These are phyloP conservation scores for Labeo catla DNA, from an alignment of 2,113 vertebrate genomes.

Conservation along the genomic window DNA sequence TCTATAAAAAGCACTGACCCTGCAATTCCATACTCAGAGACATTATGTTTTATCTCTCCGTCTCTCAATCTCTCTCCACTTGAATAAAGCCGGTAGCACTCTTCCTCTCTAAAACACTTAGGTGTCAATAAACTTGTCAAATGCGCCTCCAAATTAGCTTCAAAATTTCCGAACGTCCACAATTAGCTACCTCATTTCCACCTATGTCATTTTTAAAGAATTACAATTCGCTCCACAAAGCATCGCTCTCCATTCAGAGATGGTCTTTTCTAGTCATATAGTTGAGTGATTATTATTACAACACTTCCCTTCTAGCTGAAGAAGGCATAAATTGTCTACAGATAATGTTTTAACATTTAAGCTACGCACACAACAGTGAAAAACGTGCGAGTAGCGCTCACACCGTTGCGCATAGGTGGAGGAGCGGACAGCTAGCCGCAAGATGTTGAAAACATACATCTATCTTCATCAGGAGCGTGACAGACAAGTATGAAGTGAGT, in stretches of 20 bases:
- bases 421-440: conserved; percentile 38
- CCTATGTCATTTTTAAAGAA: conserved; percentile 60
- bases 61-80: conserved; percentile 51
- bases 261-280: conserved; percentile 66
- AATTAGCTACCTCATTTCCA: conserved; percentile 65
- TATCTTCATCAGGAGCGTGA: conserved; percentile 60
- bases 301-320: conserved; percentile 52
- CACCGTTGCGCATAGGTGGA: conserved; percentile 26
- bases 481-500: conserved; percentile 53
- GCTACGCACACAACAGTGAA: conserved; percentile 56
- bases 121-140: conserved; percentile 64
- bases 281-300: conserved; percentile 68
- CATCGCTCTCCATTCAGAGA: conserved; percentile 55
- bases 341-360: conserved; percentile 62
- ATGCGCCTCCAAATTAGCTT: conserved; percentile 60
- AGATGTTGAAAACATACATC: conserved; percentile 58
- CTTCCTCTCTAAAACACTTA: conserved; percentile 14
- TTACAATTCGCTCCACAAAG: conserved; percentile 50
- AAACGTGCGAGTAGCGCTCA: neutral
- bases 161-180: conserved; percentile 57
- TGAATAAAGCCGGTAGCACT: conserved; percentile 29
- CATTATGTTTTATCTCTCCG: conserved; percentile 46
- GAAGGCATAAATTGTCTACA: conserved; percentile 64
- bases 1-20: conserved; percentile 60
- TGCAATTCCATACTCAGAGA: conserved; percentile 54